phyloP scores from a whole-genome alignment of 37 sponge, comb jelly and placozoan species.

The Ianthella basta region DNA sequence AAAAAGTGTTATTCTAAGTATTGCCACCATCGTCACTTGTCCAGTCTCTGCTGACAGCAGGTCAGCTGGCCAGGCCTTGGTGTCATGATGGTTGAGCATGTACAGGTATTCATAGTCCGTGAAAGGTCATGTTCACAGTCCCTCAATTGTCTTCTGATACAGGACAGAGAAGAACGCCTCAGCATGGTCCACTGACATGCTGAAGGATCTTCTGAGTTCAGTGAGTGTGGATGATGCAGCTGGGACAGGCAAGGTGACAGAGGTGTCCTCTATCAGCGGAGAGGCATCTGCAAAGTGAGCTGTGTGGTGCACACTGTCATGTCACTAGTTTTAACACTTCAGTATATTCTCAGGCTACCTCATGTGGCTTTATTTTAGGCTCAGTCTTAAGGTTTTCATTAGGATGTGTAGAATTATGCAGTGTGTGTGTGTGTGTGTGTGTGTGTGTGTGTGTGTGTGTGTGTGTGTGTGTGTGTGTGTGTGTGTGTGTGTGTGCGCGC shows the following conservation, averaged over 20 bases:
- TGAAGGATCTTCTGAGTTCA: conserved; percentile 57
- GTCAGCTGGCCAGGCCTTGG: neutral
- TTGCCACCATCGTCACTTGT: no score
- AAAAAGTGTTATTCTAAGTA: no score
- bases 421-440: no score
- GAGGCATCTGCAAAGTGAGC: conserved; percentile 95
- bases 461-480: no score
- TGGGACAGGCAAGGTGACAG: conserved; percentile 60
- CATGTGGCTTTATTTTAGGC: no score
- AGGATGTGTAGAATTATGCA: no score
- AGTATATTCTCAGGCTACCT: no score
- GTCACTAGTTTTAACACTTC: neutral
- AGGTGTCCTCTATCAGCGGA: conserved; percentile 70
- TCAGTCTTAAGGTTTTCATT: no score
- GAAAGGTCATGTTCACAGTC: neutral
- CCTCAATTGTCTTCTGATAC: neutral
- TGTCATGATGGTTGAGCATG: neutral
- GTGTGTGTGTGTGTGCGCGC: no score
- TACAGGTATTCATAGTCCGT: no score
- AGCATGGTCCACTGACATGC: conserved; percentile 78
- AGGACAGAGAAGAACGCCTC: conserved; percentile 91
- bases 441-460: no score
- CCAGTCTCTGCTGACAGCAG: no score
- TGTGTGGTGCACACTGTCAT: neutral
- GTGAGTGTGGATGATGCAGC: conserved; percentile 65